Base-by-base conservation (phyloP, 2,888 invertebrate species). In the Drosophila anceps region DNA sequence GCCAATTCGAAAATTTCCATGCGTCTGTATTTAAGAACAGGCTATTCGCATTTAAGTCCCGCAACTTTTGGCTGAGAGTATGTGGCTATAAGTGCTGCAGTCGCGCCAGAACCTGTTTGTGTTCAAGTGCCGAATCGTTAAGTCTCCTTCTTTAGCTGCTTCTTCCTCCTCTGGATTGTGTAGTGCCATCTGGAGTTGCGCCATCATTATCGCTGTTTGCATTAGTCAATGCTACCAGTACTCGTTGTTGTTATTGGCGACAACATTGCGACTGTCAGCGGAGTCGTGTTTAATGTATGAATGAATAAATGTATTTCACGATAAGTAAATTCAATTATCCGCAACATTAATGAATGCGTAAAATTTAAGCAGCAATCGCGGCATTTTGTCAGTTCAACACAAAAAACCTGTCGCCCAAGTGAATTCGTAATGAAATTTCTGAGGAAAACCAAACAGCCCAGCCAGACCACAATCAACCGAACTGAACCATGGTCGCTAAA, bases 311-410 rank as follows among this genome's bases (percentile, higher is more conserved):
- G 87, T 81, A 76, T 88, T 81, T 79, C 51, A 68, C 84, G 90
- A 86, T 86, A 90, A 90, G 84, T 88, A 83, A 90, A 86, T 83
- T 83, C 84, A 90, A 90, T 88, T 90, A 90, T 76, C 74, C 84
- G 68, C 57, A 77, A 73, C 86, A 88, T 86, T 83, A 90, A 86
- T 86, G 84, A 90, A 90, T 86, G 86, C 84, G 84, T 86, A 86
- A 88, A 88, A 90, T 75, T 76, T 76, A 90, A 90, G 73, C 90
- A 67, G 82, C 74, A 71, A 68, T 60, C 67, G 61, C 63, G 53
- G 70, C 59, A 66, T 76, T 81, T 81, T 79, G 73, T 70, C 69
- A 79, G 54, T 51, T 63, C 37, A 58, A 33, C 71, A 46, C 54
- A 37, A 39, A 70, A 63, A 80, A 76, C 66, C 66, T 60, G 69